phyloP scores from a whole-genome alignment of 2,797 vertebrate species.

The Anas georgica region DNA sequence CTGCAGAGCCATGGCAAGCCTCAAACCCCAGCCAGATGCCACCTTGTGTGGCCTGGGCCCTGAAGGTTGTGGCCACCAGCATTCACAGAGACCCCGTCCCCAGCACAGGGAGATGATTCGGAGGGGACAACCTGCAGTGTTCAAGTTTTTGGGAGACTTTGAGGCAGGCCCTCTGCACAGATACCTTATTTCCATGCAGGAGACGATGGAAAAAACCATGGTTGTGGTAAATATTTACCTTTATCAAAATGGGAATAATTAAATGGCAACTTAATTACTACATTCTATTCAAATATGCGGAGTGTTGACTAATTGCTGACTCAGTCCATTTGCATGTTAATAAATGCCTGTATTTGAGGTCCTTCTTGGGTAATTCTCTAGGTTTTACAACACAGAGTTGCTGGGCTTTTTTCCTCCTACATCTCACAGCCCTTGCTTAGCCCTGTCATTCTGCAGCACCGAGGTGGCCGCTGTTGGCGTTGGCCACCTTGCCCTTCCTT shows the following conservation, averaged over 20 bases:
- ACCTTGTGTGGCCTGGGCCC: background rate
- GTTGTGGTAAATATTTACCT: slow-evolving; percentile 63
- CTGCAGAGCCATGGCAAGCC: accelerated
- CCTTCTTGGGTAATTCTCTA: slow-evolving; percentile 25
- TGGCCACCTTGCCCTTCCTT: background rate
- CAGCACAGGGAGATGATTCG: background rate
- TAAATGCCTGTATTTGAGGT: slow-evolving; percentile 47
- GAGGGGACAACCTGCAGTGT: background rate
- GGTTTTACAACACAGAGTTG: background rate
- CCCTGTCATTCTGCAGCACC: background rate
- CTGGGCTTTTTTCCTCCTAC: background rate
- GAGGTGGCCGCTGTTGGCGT: too few species aligned
- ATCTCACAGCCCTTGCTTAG: background rate
- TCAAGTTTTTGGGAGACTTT: slow-evolving; percentile 32
- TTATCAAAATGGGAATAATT: slow-evolving; percentile 38
- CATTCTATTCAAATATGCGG: slow-evolving; percentile 54
- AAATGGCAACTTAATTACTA: slow-evolving; percentile 52
- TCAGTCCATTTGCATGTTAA: slow-evolving; percentile 68
- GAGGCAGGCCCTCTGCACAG: background rate
- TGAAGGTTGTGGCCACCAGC: accelerated
- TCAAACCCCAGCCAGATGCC: background rate
- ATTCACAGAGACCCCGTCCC: background rate
- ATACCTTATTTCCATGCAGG: background rate
- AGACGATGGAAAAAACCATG: background rate
- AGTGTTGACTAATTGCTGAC: slow-evolving; percentile 69